Conservation (phyloP, 2,888 invertebrate genomes). For the Eumacrocentrus americanus region DNA sequence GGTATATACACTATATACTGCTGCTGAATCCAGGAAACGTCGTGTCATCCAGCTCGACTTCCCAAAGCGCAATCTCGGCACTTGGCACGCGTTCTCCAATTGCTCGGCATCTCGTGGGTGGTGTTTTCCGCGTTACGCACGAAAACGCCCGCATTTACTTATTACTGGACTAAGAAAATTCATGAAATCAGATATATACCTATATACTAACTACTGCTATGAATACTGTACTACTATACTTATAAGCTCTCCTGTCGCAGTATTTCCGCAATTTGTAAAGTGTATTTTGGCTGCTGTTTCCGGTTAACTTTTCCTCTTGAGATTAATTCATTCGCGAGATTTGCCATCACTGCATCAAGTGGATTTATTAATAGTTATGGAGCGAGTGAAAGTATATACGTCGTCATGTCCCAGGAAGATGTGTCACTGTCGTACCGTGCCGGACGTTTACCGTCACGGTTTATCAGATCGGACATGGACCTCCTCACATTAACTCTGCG, state of each 20-base stretch:
- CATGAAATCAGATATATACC: neutral
- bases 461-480: slow-evolving; percentile 12
- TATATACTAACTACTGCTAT: too few relatives aligned
- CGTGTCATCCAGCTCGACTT: slow-evolving; percentile 27
- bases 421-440: slow-evolving; percentile 35
- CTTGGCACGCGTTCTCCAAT: slow-evolving; percentile 32
- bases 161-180: neutral
- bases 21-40: slow-evolving; percentile 25
- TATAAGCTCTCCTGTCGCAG: too few relatives aligned
- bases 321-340: slow-evolving; percentile 12
- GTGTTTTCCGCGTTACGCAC: slow-evolving; percentile 32
- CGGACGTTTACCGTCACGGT: slow-evolving; percentile 31
- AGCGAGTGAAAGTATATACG: neutral
- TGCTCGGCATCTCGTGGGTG: slow-evolving; percentile 34
- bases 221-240: too few relatives aligned
- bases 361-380: slow-evolving; percentile 11
- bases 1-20: too few relatives aligned
- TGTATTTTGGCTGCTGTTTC: slow-evolving; percentile 12
- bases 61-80: slow-evolving; percentile 24
- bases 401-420: slow-evolving; percentile 14
- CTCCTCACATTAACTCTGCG: slow-evolving; percentile 6
- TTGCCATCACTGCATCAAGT: neutral
- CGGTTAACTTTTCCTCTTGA: slow-evolving; percentile 14
- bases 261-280: slow-evolving; percentile 5
- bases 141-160: slow-evolving; percentile 23